Evolutionary conservation across 2,888 invertebrate genomes (phyloP).

Genomic region (Neria commutata): DNA sequence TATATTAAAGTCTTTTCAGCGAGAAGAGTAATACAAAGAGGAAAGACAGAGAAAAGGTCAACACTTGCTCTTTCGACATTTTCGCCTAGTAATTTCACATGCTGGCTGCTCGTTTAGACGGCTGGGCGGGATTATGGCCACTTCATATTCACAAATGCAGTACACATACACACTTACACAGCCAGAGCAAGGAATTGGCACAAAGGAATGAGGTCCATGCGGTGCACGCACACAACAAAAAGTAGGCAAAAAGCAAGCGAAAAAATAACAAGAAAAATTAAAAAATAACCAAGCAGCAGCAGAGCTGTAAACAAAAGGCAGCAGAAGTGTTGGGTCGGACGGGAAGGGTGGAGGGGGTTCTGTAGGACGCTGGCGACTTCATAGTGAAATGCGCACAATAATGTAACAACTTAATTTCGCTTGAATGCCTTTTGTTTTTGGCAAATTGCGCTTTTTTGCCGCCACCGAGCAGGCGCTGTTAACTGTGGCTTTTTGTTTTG

Average conservation of each 20-base stretch:
- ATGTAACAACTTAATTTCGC: constrained; percentile 34
- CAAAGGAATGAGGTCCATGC: constrained; percentile 49
- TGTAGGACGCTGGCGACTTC: too few species aligned
- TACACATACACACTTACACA: constrained; percentile 22
- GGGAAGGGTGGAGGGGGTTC: constrained; percentile 14
- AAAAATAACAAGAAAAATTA: constrained; percentile 24
- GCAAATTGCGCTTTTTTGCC: constrained; percentile 20
- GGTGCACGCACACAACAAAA: constrained; percentile 33
- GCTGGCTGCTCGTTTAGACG: constrained; percentile 55
- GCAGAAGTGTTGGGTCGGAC: constrained; percentile 14
- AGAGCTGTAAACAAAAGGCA: not conserved
- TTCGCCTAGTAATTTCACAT: constrained; percentile 55
- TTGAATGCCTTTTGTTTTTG: constrained; percentile 30
- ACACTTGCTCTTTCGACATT: constrained; percentile 32
- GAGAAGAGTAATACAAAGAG: not conserved
- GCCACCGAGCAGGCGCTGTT: not conserved
- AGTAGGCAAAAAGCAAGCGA: constrained; percentile 14
- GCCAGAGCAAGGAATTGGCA: constrained; percentile 21
- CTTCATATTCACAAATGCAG: constrained; percentile 54
- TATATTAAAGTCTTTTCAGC: too few species aligned
- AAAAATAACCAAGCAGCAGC: constrained; percentile 16
- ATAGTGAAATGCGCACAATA: constrained; percentile 22
- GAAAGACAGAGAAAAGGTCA: constrained; percentile 1
- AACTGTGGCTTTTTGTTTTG: constrained; percentile 4
- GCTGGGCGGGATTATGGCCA: constrained; percentile 57